Evolutionary conservation across 1,140 invertebrate species (phyloP), one percentile per base, ranked within the genome.

Genomic region (Drosophila auraria): DNA sequence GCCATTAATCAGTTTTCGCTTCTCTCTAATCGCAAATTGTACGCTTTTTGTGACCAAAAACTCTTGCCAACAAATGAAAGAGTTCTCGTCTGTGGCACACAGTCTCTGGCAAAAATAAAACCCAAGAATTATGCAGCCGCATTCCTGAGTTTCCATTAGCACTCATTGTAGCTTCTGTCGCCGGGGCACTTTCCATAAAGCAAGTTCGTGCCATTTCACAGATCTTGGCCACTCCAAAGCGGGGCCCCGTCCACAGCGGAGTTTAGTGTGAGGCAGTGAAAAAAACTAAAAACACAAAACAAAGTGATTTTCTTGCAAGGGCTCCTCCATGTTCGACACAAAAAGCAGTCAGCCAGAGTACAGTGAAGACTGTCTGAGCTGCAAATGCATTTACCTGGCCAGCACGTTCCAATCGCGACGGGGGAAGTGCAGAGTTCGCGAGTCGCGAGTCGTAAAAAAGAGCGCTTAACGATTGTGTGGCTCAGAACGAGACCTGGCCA

Each of bases 361-460:
- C 54, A 73, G 66, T 73, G 38, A 38, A 45, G 27, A 61, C 45
- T 53, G 8, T 36, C 42, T 27, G 54, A 25, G 42, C 63, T 61
- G 64, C 23, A 49, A 62, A 68, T 68, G 58, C 44, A 68, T 47
- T 68, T 44, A 33, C 12, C 61, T 47, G n/a, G n/a, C 68, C 5
- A 30, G 69, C 71, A 74, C 71, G 71, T 74, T 61, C 47, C 68
- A 61, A 20, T 30, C 50, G 23, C 11, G 25, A 23, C 5, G 33
- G 58, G 63, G 40, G 40, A 45, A 63, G 63, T 25, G 63, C 59
- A 69, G 51, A 74, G 71, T 74, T 74, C 9, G 68, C 54, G 47
- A 73, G 68, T 74, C 9, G 68, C 54, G 47, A 73, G 68, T 73
- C 71, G 56, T 74, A 73, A 73, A 73, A 70, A 23, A 51, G 36